phyloP scores from a whole-genome alignment of 2,113 vertebrate species.

The Siniperca chuatsi region DNA sequence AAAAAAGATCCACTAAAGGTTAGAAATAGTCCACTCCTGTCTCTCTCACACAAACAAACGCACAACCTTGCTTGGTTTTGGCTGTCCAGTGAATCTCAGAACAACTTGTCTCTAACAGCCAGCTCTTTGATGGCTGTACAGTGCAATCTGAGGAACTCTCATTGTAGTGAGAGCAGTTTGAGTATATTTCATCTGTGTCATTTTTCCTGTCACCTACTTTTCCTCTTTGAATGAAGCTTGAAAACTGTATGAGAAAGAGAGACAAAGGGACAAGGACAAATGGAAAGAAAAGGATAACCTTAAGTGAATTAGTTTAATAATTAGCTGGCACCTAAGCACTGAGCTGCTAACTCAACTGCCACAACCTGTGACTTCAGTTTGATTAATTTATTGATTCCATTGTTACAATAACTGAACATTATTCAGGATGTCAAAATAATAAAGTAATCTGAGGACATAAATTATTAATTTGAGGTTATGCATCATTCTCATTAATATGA shows the following conservation, averaged over 20 bases:
- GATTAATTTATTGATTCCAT: too few species aligned
- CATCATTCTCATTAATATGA: neutral
- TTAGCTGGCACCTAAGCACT: neutral
- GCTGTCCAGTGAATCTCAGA: constrained; percentile 34
- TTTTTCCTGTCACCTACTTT: constrained; percentile 51
- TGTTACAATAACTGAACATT: neutral
- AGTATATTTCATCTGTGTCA: constrained; percentile 46
- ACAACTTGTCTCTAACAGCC: constrained; percentile 27
- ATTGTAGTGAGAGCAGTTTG: constrained; percentile 38
- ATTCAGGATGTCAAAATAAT: neutral
- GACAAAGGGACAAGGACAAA: neutral
- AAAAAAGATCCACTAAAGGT: neutral
- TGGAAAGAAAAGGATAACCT: neutral
- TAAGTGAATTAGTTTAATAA: neutral
- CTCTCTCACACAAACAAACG: neutral
- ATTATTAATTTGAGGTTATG: neutral
- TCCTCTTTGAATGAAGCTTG: constrained; percentile 6
- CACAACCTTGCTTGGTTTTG: constrained; percentile 21
- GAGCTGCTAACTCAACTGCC: neutral
- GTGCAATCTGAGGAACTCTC: constrained; percentile 36
- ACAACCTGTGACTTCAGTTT: neutral
- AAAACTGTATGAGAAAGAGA: neutral
- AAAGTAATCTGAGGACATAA: neutral
- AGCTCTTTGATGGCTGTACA: constrained; percentile 42
- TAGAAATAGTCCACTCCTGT: neutral